A percentile compares a stretch with the other conserved stretches of the same genome.
Conservation (phyloP, 2,888 invertebrate species). For the Allolobophora icterica region DNA sequence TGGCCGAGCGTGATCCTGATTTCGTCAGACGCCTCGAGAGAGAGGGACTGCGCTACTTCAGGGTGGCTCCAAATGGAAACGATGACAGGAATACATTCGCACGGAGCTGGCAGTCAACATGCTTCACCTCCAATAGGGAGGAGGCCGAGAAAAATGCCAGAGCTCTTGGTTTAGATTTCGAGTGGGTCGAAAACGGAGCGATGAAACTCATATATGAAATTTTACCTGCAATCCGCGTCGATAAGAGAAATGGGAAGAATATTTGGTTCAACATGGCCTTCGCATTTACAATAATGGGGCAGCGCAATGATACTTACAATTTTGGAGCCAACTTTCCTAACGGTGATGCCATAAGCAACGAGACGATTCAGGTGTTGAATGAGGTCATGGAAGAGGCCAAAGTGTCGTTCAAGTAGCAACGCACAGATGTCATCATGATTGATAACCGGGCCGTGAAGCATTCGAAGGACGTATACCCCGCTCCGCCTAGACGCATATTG, state of each 20-base stretch:
- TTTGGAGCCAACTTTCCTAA: conserved; percentile 53
- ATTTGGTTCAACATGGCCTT: conserved; percentile 57
- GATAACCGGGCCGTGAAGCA: conserved; percentile 55
- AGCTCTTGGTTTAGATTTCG: conserved; percentile 46
- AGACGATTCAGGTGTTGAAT: conserved; percentile 50
- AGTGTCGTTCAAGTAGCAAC: conserved; percentile 52
- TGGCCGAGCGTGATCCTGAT: conserved; percentile 47
- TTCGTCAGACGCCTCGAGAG: conserved; percentile 50
- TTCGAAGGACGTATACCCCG: conserved; percentile 43
- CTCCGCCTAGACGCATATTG: background rate
- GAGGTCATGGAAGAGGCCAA: conserved; percentile 48
- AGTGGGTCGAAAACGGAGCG: conserved; percentile 53
- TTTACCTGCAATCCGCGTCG: conserved; percentile 50
- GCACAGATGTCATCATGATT: conserved; percentile 53
- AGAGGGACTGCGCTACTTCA: no score
- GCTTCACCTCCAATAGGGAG: conserved; percentile 37
- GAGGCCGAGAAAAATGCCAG: conserved; percentile 52
- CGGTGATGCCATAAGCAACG: conserved; percentile 50
- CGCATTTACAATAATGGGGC: conserved; percentile 52
- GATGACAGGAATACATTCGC: no score
- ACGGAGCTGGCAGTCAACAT: no score
- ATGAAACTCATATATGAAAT: conserved; percentile 51
- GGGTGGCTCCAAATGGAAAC: no score
- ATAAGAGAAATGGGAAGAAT: conserved; percentile 50
- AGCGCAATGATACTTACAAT: conserved; percentile 51